Percentiles rank a stretch among this genome's conserved stretches.
Evolutionary conservation across 2,113 vertebrate species (phyloP).

Genomic region (Menidia beryllina): DNA sequence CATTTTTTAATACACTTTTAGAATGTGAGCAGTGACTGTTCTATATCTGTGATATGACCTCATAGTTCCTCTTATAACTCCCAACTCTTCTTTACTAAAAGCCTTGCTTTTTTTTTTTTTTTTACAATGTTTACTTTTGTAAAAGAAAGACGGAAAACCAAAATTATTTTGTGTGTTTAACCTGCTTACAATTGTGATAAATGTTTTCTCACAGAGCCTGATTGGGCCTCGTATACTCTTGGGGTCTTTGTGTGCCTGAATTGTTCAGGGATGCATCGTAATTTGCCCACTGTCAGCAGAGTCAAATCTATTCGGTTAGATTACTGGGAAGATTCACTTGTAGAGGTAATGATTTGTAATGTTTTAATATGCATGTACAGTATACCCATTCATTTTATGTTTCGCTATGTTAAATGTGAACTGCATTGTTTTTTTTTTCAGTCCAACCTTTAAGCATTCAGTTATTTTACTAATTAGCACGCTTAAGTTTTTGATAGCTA

Average conservation of each 20-base stretch:
- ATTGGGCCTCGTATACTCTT: conserved; percentile 93
- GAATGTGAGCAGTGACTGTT: conserved; percentile 45
- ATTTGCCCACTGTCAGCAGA: conserved; percentile 86
- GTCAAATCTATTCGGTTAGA: conserved; percentile 92
- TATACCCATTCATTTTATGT: not conserved
- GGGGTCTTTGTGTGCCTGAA: conserved; percentile 92
- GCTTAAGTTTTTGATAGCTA: not conserved
- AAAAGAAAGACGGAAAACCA: not conserved
- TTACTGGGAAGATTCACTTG: conserved; percentile 89
- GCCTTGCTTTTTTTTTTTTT: no score
- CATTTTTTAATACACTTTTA: not conserved
- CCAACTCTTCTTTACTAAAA: not conserved
- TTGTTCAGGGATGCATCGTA: conserved; percentile 92
- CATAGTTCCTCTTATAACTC: conserved; percentile 43
- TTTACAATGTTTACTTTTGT: not conserved
- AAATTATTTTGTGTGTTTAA: not conserved
- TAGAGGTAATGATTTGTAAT: conserved; percentile 84
- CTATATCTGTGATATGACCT: conserved; percentile 20
- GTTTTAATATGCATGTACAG: not conserved
- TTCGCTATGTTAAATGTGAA: not conserved
- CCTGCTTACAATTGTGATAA: not conserved
- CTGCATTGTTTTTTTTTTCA: not conserved
- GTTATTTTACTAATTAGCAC: no score
- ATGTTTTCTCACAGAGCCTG: conserved; percentile 83
- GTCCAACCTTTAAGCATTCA: not conserved